Evolutionary conservation across 1,140 invertebrate genomes (phyloP).

Genomic region (Drosophila tsacasi): DNA sequence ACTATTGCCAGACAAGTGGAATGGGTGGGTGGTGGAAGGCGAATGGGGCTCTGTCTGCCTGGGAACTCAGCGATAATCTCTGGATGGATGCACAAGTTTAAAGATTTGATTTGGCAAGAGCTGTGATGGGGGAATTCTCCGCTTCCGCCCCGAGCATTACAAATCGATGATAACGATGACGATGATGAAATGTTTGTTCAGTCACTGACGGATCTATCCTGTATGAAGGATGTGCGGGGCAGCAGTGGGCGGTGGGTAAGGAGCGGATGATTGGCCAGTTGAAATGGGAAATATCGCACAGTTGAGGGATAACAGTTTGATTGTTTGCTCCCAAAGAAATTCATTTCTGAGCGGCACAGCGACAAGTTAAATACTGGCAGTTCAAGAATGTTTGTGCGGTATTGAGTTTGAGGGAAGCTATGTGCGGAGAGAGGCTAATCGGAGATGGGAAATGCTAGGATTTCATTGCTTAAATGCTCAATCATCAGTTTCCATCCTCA

Average conservation of each 20-base stretch:
- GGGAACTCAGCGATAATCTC: slow-evolving; percentile 60
- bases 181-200: slow-evolving; percentile 72
- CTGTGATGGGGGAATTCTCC: slow-evolving; percentile 33
- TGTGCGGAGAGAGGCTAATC: slow-evolving; percentile 11
- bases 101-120: slow-evolving; percentile 78
- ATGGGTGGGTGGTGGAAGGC: background rate
- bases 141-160: slow-evolving; percentile 30
- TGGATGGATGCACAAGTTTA: slow-evolving; percentile 68
- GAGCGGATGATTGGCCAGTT: slow-evolving; percentile 50
- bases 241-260: background rate
- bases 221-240: slow-evolving; percentile 9
- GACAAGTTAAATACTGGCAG: slow-evolving; percentile 30
- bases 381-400: slow-evolving; percentile 23
- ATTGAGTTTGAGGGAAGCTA: background rate
- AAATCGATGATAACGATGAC: slow-evolving; percentile 60
- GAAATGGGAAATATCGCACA: slow-evolving; percentile 29
- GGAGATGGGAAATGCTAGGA: background rate
- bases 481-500: background rate
- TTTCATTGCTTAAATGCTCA: slow-evolving; percentile 2
- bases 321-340: slow-evolving; percentile 54
- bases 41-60: slow-evolving; percentile 6
- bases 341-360: slow-evolving; percentile 25
- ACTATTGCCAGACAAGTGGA: slow-evolving; percentile 43
- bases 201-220: slow-evolving; percentile 52
- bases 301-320: slow-evolving; percentile 37